These are phyloP conservation scores for Pseudachorutes palmiensis DNA, from an alignment of 1,140 invertebrate genomes.

Conservation along the genomic window DNA sequence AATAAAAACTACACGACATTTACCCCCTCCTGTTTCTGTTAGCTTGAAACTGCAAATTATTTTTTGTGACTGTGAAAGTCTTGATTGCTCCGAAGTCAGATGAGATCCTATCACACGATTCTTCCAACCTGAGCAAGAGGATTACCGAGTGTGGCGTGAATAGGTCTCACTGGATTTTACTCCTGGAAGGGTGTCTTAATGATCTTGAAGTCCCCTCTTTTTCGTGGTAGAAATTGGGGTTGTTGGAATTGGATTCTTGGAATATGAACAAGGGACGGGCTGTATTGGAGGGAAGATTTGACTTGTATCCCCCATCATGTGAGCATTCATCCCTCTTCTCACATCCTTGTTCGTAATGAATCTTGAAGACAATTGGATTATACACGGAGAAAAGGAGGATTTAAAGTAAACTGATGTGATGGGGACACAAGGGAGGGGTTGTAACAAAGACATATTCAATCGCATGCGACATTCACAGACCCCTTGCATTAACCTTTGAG, in stretches of 20 bases:
- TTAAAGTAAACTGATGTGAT: neutral
- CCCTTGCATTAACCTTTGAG: no score
- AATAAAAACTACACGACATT: no score
- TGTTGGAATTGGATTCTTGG: no score
- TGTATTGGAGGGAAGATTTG: neutral
- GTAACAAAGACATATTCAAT: no score
- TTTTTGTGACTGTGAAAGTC: no score
- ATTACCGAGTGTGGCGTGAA: neutral
- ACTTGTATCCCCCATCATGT: neutral
- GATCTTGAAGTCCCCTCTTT: neutral
- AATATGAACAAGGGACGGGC: no score
- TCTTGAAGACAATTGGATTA: neutral
- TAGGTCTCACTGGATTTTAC: neutral
- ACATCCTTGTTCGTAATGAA: neutral
- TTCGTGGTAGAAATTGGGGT: neutral
- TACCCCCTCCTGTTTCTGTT: neutral
- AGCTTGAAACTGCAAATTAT: neutral
- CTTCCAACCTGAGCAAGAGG: neutral
- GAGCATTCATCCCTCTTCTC: neutral
- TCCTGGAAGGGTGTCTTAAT: neutral
- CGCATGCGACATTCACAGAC: no score
- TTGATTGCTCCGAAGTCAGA: no score
- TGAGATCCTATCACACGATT: no score
- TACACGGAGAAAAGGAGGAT: neutral
- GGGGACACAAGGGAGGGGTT: neutral